These are phyloP conservation scores for Lochmaea capreae DNA, from an alignment of 2,888 invertebrate genomes.

Conservation along the genomic window DNA sequence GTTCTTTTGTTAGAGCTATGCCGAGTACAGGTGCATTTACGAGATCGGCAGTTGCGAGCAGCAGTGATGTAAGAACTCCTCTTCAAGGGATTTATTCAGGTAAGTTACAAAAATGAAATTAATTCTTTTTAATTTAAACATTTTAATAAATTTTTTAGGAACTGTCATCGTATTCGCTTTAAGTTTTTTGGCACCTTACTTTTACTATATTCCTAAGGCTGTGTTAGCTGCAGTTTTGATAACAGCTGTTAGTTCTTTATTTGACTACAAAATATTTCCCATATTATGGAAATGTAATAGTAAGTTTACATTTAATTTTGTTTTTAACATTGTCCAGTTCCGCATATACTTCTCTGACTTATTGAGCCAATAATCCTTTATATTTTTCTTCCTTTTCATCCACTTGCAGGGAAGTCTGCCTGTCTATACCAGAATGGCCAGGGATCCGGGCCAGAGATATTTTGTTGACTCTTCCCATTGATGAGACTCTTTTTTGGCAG, in stretches of 20 bases:
- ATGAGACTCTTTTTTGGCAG: too few relatives aligned
- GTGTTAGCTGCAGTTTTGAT: slow-evolving; percentile 90
- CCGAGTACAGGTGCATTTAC: slow-evolving; percentile 91
- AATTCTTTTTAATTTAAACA: neutral
- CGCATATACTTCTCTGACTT: too few relatives aligned
- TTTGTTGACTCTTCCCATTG: too few relatives aligned
- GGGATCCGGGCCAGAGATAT: too few relatives aligned
- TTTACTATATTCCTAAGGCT: slow-evolving; percentile 87
- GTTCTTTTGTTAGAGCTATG: slow-evolving; percentile 87
- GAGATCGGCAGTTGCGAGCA: slow-evolving; percentile 88
- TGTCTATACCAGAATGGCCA: too few relatives aligned
- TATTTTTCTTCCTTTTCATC: too few relatives aligned
- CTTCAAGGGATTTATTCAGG: slow-evolving; percentile 84
- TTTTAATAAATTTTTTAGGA: slow-evolving; percentile 71
- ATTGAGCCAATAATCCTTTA: too few relatives aligned
- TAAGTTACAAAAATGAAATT: slow-evolving; percentile 52
- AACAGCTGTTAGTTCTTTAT: slow-evolving; percentile 88
- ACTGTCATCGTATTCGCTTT: slow-evolving; percentile 84
- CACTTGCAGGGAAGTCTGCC: too few relatives aligned
- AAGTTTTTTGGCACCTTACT: slow-evolving; percentile 86
- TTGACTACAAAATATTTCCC: slow-evolving; percentile 69
- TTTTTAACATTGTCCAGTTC: too few relatives aligned
- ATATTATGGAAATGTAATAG: slow-evolving; percentile 70
- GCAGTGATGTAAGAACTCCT: slow-evolving; percentile 89
- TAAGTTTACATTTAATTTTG: slow-evolving; percentile 56